These are phyloP conservation scores for Crotophaga sulcirostris DNA, from an alignment of 2,113 vertebrate genomes.

Conservation along the genomic window DNA sequence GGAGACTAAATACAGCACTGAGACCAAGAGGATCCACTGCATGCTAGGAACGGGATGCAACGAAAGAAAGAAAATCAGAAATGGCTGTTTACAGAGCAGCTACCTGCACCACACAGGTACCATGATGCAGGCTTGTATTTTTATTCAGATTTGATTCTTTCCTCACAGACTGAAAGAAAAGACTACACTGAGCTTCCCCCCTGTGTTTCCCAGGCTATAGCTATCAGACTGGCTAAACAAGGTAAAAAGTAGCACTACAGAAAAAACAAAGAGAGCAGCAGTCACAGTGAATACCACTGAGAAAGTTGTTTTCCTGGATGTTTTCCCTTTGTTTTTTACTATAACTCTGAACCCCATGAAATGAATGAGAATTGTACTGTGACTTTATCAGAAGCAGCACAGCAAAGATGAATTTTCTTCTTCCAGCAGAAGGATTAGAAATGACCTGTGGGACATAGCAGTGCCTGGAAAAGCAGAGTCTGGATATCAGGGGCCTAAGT, in stretches of 20 bases:
- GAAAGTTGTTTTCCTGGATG: neutral
- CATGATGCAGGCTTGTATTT: neutral
- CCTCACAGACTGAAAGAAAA: neutral
- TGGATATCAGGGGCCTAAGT: neutral
- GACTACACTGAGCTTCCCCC: neutral
- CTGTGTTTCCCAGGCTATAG: neutral
- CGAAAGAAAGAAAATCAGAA: neutral
- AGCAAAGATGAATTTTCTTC: neutral
- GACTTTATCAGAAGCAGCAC: neutral
- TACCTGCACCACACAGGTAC: neutral
- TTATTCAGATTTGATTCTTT: neutral
- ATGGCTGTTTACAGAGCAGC: neutral
- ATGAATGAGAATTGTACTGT: neutral
- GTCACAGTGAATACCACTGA: neutral
- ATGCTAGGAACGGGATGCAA: neutral
- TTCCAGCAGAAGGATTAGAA: neutral
- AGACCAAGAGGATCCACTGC: neutral
- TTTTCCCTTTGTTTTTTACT: neutral
- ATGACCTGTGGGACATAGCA: neutral
- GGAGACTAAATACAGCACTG: conserved; percentile 6
- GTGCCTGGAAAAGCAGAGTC: neutral
- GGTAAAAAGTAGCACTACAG: neutral
- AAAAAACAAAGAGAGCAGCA: neutral
- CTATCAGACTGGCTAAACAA: neutral
- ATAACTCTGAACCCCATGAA: neutral